Percentiles rank a stretch among this genome's conserved stretches.
Conservation (phyloP, 2,113 vertebrate genomes). For the Neodon shergylaensis region DNA sequence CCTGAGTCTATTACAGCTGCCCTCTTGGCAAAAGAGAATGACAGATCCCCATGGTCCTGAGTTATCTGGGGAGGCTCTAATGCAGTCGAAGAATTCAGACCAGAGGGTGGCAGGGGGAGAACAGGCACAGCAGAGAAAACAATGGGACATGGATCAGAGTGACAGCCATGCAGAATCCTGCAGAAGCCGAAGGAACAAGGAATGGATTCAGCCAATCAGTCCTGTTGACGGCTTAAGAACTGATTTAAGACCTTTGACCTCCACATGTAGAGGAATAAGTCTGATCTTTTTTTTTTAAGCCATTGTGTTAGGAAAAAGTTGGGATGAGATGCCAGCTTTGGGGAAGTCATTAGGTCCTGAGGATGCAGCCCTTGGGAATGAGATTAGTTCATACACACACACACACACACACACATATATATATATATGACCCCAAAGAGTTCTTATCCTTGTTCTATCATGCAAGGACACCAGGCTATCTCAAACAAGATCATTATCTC, state of each 20-base stretch:
- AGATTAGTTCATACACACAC: background rate
- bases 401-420: too few relatives aligned
- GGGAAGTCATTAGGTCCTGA: background rate
- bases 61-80: too few relatives aligned
- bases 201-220: background rate
- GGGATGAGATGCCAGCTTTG: background rate
- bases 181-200: background rate
- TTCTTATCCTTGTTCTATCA: background rate
- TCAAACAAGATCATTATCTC: background rate
- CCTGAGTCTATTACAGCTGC: background rate
- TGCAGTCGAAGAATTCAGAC: background rate
- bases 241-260: background rate
- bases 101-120: background rate
- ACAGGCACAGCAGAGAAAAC: background rate
- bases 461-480: background rate
- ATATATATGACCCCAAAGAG: background rate
- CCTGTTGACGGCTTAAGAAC: background rate
- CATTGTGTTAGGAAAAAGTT: background rate
- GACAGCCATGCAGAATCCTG: background rate
- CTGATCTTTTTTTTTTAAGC: background rate
- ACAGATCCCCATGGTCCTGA: background rate
- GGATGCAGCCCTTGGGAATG: background rate
- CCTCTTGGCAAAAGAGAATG: background rate
- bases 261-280: background rate
- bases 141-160: background rate